Conservation (phyloP, 2,797 vertebrate species). For the Trachops cirrhosus region DNA sequence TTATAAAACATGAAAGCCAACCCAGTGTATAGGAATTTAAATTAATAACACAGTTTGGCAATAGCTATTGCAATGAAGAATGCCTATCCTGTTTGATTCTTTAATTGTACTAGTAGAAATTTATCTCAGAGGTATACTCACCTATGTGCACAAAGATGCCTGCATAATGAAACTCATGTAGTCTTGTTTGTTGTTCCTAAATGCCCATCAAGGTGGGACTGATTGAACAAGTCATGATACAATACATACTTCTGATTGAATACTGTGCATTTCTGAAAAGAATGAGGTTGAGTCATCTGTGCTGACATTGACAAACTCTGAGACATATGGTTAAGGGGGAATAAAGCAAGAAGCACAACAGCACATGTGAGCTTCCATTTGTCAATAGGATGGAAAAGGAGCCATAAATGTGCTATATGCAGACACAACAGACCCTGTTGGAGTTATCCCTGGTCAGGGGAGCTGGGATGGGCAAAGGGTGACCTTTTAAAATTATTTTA, state of each 20-base stretch:
- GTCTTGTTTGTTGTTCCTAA: not conserved
- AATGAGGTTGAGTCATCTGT: not conserved
- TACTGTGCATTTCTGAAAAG: not conserved
- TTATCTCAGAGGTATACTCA: not conserved
- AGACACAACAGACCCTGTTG: not conserved
- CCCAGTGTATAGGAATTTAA: not conserved
- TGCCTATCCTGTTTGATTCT: not conserved
- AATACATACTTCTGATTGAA: not conserved
- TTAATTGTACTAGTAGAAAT: not conserved
- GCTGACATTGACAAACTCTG: not conserved
- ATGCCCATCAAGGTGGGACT: not conserved
- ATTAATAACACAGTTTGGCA: not conserved
- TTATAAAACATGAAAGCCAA: not conserved
- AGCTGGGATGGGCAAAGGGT: not conserved
- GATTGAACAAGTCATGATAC: not conserved
- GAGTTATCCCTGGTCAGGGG: not conserved
- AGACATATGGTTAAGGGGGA: not conserved
- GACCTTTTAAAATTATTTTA: not conserved
- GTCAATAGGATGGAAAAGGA: not conserved
- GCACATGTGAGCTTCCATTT: not conserved
- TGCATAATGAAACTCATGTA: rapidly evolving
- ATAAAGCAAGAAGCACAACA: not conserved
- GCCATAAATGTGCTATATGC: rapidly evolving
- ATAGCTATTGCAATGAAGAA: not conserved
- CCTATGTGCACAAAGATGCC: not conserved